Percentiles rank a stretch among this genome's conserved stretches.
phyloP scores from a whole-genome alignment of 2,113 vertebrate genomes.

The Chaetops frenatus region DNA sequence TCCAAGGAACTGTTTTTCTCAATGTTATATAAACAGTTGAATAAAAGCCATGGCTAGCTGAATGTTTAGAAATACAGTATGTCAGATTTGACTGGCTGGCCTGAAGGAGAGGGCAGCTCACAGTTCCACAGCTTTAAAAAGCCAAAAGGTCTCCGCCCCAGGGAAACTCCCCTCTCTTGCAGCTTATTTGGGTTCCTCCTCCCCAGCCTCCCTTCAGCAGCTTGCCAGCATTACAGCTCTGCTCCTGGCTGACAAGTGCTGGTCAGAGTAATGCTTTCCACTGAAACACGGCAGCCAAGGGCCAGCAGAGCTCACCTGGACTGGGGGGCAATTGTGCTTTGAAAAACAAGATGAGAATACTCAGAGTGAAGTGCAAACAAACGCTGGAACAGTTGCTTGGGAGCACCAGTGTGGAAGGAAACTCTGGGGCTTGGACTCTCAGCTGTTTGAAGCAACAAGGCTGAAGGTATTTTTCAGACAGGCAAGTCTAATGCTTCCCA shows the following conservation, averaged over 20 bases:
- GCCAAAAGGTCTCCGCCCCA: accelerated
- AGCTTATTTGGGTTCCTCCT: not conserved
- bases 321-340: not conserved
- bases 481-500: not conserved
- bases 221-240: not conserved
- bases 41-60: not conserved
- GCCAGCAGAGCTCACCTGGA: not conserved
- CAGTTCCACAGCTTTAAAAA: not conserved
- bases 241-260: not conserved
- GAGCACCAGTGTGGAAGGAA: not conserved
- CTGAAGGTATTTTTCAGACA: not conserved
- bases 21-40: not conserved
- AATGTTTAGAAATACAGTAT: not conserved
- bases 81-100: not conserved
- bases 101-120: not conserved
- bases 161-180: not conserved
- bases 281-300: not conserved
- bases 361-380: not conserved
- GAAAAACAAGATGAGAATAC: not conserved
- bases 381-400: not conserved
- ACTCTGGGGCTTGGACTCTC: not conserved
- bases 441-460: not conserved
- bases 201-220: not conserved
- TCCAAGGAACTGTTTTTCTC: not conserved
- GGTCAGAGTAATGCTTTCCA: not conserved